Base-by-base conservation (phyloP, 2,797 vertebrate genomes). In the Agapornis canus region DNA sequence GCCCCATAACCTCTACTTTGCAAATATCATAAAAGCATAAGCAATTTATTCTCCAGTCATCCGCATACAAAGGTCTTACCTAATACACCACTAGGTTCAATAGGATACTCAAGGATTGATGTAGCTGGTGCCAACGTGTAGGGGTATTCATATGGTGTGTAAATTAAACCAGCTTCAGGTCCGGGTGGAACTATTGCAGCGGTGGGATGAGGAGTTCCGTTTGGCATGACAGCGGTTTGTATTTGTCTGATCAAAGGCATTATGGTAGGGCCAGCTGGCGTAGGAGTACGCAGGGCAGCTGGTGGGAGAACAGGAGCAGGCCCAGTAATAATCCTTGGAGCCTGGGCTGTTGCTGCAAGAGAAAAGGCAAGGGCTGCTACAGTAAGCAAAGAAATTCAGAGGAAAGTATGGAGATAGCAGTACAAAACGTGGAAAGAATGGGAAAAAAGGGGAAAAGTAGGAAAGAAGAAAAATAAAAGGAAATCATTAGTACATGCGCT, bases 161-260 rank as follows among this genome's bases (percentile, higher is more conserved):
- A 99, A 99, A 99, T 99, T 98, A 98, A 98, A 82, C 99, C 99
- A 77, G 99, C 99, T 97, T 99, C 99, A 1, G 99, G 99, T 93
- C 98, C 98, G 91, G 98, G 99, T 95, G 98, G 98, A 94, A 99
- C 94, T 97, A 99, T 98, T 69, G 99, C 98, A 95, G 98, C 98
- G 63, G 98, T 98, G n/a, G 98, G 98, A 97, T 99, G 99, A 89
- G 98, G 99, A 91, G 98, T 98, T 97, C 97, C 99, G 90, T 99
- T 99, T 84, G 98, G 99, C 98, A 99, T 98, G 91, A 99, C 98
- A 91, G 98, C 98, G 97, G 99, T 99, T 98, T 99, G 99, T 98
- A 99, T 99, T 98, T 99, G 99, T 98, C 99, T 99, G 97, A 99
- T 99, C 98, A 99, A 98, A 97, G 99, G 99, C 99, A 99, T 99